Conservation (phyloP, 2,888 invertebrate species). For the Podabrus alpinus region DNA sequence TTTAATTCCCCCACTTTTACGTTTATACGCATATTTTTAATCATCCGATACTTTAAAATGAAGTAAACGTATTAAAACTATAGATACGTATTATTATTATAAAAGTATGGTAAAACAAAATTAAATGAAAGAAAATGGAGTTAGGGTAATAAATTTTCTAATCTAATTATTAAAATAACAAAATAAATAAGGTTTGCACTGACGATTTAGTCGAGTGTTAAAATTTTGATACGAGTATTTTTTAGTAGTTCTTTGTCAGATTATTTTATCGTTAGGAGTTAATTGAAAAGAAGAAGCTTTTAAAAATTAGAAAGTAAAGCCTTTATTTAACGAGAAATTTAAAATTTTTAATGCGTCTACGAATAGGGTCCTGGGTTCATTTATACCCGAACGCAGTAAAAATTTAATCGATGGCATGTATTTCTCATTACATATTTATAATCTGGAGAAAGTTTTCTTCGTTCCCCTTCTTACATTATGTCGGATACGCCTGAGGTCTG, state of each 20-base stretch:
- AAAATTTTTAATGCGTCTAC: neutral
- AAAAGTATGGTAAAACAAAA: neutral
- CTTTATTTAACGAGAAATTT: conserved; percentile 1
- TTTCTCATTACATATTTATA: conserved; percentile 31
- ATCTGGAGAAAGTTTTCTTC: conserved; percentile 39
- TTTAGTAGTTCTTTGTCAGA: neutral
- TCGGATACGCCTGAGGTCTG: conserved; percentile 41
- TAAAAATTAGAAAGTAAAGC: neutral
- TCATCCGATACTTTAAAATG: neutral
- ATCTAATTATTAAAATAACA: too few species aligned
- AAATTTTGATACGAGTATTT: neutral
- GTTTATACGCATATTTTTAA: neutral
- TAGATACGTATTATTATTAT: too few species aligned
- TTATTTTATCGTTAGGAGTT: neutral
- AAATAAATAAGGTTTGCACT: too few species aligned
- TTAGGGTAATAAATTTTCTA: too few species aligned
- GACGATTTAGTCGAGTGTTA: neutral
- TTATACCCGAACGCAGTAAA: conserved; percentile 18
- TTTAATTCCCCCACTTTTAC: conserved; percentile 4
- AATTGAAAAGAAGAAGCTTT: conserved; percentile 3
- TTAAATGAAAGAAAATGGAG: too few species aligned
- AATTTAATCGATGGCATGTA: conserved; percentile 32
- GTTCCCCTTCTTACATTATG: conserved; percentile 45
- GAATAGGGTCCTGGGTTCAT: conserved; percentile 1
- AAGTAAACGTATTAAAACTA: too few species aligned